phyloP scores from a whole-genome alignment of 1,140 invertebrate genomes.

The Papilio polyxenes region DNA sequence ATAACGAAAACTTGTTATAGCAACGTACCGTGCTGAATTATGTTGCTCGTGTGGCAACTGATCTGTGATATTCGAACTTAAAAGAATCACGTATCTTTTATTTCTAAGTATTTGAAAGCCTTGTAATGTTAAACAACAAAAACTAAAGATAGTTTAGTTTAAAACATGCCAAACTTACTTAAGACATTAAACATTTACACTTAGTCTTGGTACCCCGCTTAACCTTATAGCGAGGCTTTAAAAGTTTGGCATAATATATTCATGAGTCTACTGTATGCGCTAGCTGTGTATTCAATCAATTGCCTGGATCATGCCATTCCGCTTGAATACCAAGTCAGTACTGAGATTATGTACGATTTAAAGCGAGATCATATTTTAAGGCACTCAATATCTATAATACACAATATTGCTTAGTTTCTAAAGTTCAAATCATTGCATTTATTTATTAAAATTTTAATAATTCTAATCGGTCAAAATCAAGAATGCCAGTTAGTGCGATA shows the following conservation, averaged over 20 bases:
- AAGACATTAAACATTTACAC: conserved; percentile 6
- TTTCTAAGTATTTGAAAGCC: not conserved
- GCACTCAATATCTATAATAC: not conserved
- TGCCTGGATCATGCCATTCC: conserved; percentile 7
- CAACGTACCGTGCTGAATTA: no score
- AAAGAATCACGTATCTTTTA: no score
- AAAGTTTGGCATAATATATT: conserved; percentile 24
- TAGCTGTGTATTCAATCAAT: conserved; percentile 8
- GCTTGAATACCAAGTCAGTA: conserved; percentile 6
- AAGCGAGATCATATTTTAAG: not conserved
- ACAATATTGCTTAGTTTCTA: not conserved
- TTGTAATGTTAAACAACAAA: not conserved
- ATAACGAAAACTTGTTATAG: no score
- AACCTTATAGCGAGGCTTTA: not conserved
- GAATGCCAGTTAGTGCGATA: not conserved
- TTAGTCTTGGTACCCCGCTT: not conserved
- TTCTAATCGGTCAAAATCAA: not conserved
- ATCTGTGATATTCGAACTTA: not conserved
- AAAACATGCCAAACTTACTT: not conserved
- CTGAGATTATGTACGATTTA: not conserved
- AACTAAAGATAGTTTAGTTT: not conserved
- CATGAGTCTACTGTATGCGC: not conserved
- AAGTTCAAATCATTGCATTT: not conserved
- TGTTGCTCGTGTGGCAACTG: not conserved
- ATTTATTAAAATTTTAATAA: not conserved